Conservation (phyloP, 2,113 vertebrate genomes). For the crab-eating macaque (Macaca fascicularis) region DNA sequence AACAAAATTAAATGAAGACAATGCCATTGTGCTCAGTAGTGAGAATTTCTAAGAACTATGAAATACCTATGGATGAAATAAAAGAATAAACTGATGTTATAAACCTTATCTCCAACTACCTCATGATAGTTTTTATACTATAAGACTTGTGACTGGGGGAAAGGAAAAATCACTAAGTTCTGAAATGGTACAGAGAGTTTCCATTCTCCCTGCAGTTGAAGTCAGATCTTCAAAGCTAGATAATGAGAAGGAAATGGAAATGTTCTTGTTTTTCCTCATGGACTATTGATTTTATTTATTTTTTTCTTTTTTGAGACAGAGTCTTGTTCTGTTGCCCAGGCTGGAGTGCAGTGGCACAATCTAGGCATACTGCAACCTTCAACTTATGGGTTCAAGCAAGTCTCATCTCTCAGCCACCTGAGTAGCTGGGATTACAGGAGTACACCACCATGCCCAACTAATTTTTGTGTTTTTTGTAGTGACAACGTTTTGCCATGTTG, state of each 20-base stretch:
- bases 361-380: no score
- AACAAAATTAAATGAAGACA: not conserved
- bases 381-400: no score
- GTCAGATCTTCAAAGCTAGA: slow-evolving; percentile 13
- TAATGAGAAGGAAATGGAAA: not conserved
- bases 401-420: no score
- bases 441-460: no score
- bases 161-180: not conserved
- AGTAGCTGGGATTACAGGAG: no score
- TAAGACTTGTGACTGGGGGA: not conserved
- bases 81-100: not conserved
- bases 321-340: no score
- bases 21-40: not conserved
- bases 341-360: no score
- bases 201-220: not conserved
- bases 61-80: not conserved
- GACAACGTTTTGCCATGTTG: no score
- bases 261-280: not conserved
- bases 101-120: not conserved
- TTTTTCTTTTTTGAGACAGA: no score
- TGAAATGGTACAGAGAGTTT: not conserved
- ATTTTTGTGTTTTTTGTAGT: no score
- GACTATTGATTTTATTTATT: slow-evolving; percentile 3
- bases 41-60: not conserved
- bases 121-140: not conserved